These are phyloP conservation scores for Tympanoctomys barrerae DNA, from an alignment of 2,797 vertebrate species.

Conservation along the genomic window DNA sequence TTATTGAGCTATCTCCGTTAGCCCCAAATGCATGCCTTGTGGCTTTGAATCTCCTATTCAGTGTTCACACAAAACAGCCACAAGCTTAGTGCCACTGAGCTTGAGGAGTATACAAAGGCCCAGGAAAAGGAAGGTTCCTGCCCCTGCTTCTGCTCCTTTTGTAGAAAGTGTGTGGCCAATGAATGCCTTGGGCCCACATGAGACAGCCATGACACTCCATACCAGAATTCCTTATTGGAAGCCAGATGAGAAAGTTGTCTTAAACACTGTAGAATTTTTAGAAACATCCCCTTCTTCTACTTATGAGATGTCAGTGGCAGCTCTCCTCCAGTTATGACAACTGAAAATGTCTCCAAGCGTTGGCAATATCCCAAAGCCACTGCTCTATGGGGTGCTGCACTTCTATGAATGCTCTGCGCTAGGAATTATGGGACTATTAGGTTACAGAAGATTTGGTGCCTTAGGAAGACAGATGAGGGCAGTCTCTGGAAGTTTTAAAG, in stretches of 20 bases:
- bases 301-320: neutral
- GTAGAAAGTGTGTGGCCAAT: neutral
- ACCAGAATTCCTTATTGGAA: neutral
- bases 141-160: neutral
- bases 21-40: neutral
- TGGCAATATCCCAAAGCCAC: neutral
- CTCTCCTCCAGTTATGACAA: neutral
- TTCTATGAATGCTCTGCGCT: neutral
- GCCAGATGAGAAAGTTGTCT: neutral
- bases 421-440: neutral
- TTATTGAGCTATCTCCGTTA: no score
- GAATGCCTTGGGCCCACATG: neutral
- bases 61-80: neutral
- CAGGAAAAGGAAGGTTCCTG: neutral
- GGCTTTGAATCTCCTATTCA: neutral
- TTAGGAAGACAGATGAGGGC: neutral
- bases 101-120: neutral
- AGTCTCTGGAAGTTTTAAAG: neutral
- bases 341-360: constrained; percentile 24
- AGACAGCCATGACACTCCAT: neutral
- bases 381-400: no score
- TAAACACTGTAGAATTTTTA: neutral
- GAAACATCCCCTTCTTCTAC: neutral
- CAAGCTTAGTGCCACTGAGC: neutral
- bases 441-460: neutral